Evolutionary conservation across 1,140 invertebrate genomes (phyloP).

Genomic region (Teleopsis dalmanni): DNA sequence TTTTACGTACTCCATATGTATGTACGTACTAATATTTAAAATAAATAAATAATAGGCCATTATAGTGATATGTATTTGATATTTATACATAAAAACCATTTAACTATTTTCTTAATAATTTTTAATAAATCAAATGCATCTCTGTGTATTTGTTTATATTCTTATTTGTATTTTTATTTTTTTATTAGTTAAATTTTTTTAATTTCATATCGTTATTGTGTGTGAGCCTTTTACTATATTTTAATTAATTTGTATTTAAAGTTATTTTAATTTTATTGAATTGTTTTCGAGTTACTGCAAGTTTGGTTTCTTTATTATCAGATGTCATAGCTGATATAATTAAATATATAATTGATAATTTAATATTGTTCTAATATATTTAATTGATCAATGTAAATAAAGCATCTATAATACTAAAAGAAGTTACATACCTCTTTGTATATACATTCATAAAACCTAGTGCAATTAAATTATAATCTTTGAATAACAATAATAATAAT

Average conservation of each 20-base stretch:
- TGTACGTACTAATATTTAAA: too few species aligned
- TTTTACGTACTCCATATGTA: too few species aligned
- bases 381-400: background rate
- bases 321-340: constrained; percentile 44
- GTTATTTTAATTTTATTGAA: background rate
- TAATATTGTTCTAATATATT: too few species aligned
- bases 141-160: background rate
- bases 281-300: background rate
- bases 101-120: background rate
- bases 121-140: background rate
- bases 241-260: constrained; percentile 9
- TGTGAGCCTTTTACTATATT: background rate
- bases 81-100: constrained; percentile 43
- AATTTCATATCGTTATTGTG: background rate
- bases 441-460: too few species aligned
- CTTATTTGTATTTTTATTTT: background rate
- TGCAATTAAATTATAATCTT: too few species aligned
- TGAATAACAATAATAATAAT: too few species aligned
- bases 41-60: constrained; percentile 43
- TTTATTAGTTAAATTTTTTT: background rate
- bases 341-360: constrained; percentile 38
- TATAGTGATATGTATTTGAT: constrained; percentile 45
- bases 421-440: too few species aligned
- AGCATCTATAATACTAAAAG: too few species aligned
- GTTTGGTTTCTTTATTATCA: constrained; percentile 36